These are phyloP conservation scores for Bolinopsis microptera DNA, from an alignment of 37 sponge, comb jelly and placozoan genomes.

Conservation along the genomic window DNA sequence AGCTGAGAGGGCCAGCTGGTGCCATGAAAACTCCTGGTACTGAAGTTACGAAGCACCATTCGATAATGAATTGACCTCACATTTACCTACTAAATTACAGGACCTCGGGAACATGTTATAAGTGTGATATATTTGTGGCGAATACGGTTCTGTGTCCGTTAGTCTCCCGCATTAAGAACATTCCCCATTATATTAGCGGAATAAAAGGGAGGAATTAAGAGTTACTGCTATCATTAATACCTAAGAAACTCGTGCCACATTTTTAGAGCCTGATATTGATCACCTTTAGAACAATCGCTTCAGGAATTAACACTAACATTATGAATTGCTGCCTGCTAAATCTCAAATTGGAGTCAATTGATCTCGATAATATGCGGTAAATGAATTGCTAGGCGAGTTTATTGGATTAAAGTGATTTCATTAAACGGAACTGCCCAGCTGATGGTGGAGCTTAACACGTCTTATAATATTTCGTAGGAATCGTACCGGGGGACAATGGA, in stretches of 20 bases:
- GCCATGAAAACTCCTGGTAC: neutral
- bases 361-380: neutral
- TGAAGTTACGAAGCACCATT: neutral
- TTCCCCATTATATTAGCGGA: neutral
- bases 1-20: neutral
- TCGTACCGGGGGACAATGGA: no score
- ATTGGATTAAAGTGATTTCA: neutral
- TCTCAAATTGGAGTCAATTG: neutral
- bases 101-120: neutral
- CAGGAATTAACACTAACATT: neutral
- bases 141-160: neutral
- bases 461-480: no score
- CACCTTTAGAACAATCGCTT: neutral
- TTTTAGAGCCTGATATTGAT: neutral
- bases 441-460: no score
- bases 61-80: neutral
- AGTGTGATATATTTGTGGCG: neutral
- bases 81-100: neutral
- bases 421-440: neutral
- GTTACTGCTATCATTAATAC: neutral
- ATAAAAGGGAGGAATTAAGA: no score
- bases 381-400: neutral
- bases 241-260: neutral
- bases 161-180: neutral
- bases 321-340: neutral